Percentiles rank a stretch among this genome's conserved stretches.
phyloP scores from a whole-genome alignment of 2,113 vertebrate species.

The Melanostigma gelatinosum region DNA sequence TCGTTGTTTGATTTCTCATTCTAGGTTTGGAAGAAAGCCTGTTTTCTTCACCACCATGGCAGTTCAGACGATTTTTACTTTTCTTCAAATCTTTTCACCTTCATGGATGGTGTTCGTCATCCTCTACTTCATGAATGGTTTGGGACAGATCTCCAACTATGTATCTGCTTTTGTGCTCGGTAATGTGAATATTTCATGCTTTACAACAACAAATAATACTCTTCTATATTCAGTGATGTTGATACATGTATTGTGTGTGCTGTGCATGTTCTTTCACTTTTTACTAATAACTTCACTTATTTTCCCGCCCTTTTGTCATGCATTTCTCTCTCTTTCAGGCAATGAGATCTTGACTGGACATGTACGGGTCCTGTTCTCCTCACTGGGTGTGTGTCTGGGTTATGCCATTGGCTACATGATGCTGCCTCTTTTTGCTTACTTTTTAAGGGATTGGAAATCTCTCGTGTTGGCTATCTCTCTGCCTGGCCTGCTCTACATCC shows the following conservation, averaged over 20 bases:
- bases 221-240: neutral
- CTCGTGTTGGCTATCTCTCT: constrained; percentile 81
- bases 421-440: constrained; percentile 86
- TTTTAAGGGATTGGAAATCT: constrained; percentile 85
- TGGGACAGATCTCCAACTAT: constrained; percentile 91
- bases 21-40: constrained; percentile 89
- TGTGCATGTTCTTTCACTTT: neutral
- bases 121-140: constrained; percentile 85
- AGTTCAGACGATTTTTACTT: constrained; percentile 86
- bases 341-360: constrained; percentile 87
- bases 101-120: constrained; percentile 86
- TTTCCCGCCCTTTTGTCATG: neutral
- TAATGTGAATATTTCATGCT: constrained; percentile 54
- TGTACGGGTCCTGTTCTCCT: constrained; percentile 84
- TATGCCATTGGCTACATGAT: constrained; percentile 88
- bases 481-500: constrained; percentile 83
- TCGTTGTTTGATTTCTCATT: neutral
- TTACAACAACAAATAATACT: neutral
- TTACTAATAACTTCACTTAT: neutral
- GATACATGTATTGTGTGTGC: neutral
- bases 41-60: constrained; percentile 87
- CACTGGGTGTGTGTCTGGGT: constrained; percentile 83
- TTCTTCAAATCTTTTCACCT: constrained; percentile 85
- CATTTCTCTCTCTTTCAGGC: constrained; percentile 74
- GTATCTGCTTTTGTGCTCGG: constrained; percentile 89